A percentile compares a stretch with the other conserved stretches of the same genome.
phyloP scores from a whole-genome alignment of 2,888 invertebrate species.

The Ophion costatus region DNA sequence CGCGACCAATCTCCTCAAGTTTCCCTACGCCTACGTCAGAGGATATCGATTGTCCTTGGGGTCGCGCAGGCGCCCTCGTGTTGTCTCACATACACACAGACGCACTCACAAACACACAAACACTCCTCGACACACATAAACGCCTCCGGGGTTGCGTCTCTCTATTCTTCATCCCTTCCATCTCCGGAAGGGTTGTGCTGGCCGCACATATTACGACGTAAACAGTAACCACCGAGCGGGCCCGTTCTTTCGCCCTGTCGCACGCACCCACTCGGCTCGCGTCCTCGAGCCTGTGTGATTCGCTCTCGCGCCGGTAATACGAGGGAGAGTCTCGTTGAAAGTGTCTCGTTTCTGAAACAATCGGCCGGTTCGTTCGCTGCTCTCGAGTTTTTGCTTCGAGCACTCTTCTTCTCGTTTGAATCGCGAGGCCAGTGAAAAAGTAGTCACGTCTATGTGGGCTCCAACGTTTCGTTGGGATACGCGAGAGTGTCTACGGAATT shows the following conservation, averaged over 20 bases:
- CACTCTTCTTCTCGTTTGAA: not conserved
- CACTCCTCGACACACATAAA: not conserved
- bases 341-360: not conserved
- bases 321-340: not conserved
- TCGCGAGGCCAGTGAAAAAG: not conserved
- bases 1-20: conserved; percentile 45
- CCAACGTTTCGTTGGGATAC: not conserved
- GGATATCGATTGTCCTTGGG: conserved; percentile 79
- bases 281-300: conserved; percentile 4
- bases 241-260: conserved; percentile 64
- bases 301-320: conserved; percentile 43
- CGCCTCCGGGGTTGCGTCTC: conserved; percentile 56
- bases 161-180: conserved; percentile 46
- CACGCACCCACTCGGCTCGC: conserved; percentile 16
- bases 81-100: conserved; percentile 38
- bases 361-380: not conserved
- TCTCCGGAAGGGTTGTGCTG: conserved; percentile 11
- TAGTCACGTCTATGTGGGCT: not conserved
- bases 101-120: no score
- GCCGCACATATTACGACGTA: conserved; percentile 69
- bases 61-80: conserved; percentile 78
- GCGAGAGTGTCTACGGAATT: conserved; percentile 15
- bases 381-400: not conserved
- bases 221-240: conserved; percentile 73
- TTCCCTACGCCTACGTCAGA: conserved; percentile 75